These are phyloP conservation scores for Periparus ater DNA, from an alignment of 2,797 vertebrate genomes.

Conservation along the genomic window DNA sequence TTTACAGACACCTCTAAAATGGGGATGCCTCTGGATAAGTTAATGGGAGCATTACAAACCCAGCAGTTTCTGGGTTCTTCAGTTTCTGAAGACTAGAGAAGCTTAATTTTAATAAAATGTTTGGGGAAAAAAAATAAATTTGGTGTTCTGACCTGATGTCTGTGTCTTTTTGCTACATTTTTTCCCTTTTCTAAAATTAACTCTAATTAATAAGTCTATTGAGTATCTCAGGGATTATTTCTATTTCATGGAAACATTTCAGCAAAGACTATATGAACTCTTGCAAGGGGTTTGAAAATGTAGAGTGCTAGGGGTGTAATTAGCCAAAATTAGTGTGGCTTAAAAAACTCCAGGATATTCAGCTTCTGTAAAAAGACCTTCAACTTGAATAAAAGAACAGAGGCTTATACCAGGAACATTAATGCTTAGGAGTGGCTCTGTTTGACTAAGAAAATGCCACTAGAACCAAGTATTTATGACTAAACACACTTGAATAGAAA, in stretches of 20 bases:
- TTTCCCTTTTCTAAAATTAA: background rate
- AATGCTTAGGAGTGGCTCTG: conserved; percentile 43
- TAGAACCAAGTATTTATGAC: conserved; percentile 49
- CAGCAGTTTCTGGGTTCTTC: background rate
- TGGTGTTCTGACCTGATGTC: background rate
- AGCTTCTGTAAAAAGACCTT: conserved; percentile 10
- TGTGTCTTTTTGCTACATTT: background rate
- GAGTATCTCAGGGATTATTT: background rate
- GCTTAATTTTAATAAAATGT: background rate
- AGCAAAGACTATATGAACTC: background rate
- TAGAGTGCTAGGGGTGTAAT: background rate
- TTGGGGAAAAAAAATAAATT: background rate
- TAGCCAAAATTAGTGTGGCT: background rate
- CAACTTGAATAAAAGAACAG: background rate
- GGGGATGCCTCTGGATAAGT: background rate
- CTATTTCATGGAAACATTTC: background rate
- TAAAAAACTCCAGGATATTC: background rate
- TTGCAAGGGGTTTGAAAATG: background rate
- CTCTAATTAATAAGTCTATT: background rate
- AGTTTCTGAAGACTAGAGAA: background rate
- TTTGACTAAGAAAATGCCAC: conserved; percentile 52
- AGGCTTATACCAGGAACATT: conserved; percentile 36
- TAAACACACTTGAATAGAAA: conserved; percentile 57
- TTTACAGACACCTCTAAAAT: background rate
- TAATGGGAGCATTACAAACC: background rate